Base-by-base conservation (phyloP, 2,797 vertebrate genomes). In the Philypnodon macrostomus region DNA sequence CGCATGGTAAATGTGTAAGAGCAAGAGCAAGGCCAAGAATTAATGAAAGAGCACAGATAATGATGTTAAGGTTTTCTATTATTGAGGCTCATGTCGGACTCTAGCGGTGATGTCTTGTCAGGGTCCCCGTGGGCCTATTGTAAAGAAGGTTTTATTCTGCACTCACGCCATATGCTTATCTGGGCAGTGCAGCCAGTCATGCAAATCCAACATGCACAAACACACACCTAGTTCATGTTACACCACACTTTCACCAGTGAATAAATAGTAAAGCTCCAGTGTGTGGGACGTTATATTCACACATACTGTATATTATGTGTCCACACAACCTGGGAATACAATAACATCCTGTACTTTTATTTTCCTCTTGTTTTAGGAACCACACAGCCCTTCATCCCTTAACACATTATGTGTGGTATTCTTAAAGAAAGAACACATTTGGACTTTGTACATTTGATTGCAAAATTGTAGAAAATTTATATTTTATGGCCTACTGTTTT, bases 131-230 rank as follows among this genome's bases (percentile, higher is more conserved):
- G 59, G 45, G 45, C 21, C 1, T 6, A 46, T 46, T 65, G 53
- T 58, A 45, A 56, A 63, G 40, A 33, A 52, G 53, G 13, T 66
- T 73, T 71, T 67, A 63, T 78, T 56, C 50, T 32, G 53, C 48
- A 45, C 30, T 41, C 56, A 62, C 55, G 41, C 57, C 40, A 48
- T 37, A 21, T 38, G 53, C 77, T 82, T 82, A 84, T 82, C 79
- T 62, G 5, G 41, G 45, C 48, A 38, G 42, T 40, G 54, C 78
- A 85, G 74, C 50, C 4, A n/a, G 50, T 63, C 29, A 24, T 40
- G 34, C 54, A 56, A 51, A 30, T 36, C 26, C 12, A 14, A 50
- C 53, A 49, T 16, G 36, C 41, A 39, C 1, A 51, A 24, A 44
- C 8, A 24, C 36, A 41, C 21, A 39, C 11, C 35, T 37, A 24